These are phyloP conservation scores for Triops cancriformis DNA, from an alignment of 1,140 invertebrate species.

Conservation along the genomic window DNA sequence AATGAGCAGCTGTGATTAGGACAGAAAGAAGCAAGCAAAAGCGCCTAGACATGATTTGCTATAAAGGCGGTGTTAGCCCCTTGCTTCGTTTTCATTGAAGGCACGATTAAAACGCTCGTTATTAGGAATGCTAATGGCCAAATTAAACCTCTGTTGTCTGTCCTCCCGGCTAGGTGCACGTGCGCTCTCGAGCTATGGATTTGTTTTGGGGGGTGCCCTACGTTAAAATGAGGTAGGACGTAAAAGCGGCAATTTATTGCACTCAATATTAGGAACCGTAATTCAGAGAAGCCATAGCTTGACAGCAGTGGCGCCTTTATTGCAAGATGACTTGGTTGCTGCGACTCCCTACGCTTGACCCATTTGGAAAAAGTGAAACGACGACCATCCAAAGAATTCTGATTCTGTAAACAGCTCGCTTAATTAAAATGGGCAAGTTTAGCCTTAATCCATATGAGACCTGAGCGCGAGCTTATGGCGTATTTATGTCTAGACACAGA, in stretches of 20 bases:
- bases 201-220: not conserved
- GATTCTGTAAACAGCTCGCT: conserved; percentile 2
- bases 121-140: not conserved
- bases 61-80: not conserved
- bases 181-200: not conserved
- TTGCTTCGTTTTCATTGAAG: not conserved
- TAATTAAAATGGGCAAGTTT: conserved; percentile 14
- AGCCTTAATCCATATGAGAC: not conserved
- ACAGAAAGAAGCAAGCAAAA: not conserved
- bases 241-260: not conserved
- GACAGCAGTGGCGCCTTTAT: not conserved
- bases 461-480: not conserved
- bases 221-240: not conserved
- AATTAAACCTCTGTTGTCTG: not conserved
- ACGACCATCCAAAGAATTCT: not conserved
- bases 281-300: not conserved
- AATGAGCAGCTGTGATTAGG: not conserved
- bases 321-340: not conserved
- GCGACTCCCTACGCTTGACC: not conserved
- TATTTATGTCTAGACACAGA: not conserved
- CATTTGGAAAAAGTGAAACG: not conserved
- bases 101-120: not conserved
- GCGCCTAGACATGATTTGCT: not conserved
- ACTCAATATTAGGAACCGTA: not conserved
- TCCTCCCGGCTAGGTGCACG: not conserved